Evolutionary conservation across 2,113 vertebrate genomes (phyloP).

Genomic region (Ochotona princeps): DNA sequence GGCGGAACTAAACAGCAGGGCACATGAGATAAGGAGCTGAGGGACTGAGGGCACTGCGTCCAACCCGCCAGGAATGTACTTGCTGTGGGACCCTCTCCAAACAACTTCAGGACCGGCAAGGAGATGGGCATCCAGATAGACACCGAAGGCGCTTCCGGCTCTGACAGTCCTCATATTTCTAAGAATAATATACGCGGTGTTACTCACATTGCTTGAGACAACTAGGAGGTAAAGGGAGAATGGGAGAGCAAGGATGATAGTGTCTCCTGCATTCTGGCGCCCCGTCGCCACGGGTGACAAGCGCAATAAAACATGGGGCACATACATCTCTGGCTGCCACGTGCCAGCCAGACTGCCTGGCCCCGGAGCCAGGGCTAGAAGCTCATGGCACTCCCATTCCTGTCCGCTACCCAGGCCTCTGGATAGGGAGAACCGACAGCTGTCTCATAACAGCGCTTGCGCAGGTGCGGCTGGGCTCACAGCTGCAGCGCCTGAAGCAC

Average conservation of each 20-base stretch:
- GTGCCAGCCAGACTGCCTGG: constrained; percentile 49
- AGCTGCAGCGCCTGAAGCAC: neutral
- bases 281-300: constrained; percentile 75
- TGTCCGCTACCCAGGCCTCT: neutral
- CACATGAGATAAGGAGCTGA: too few species aligned
- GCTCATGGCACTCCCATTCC: neutral
- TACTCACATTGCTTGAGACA: constrained; percentile 53
- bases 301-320: constrained; percentile 78
- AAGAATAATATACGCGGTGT: constrained; percentile 58
- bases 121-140: neutral
- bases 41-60: neutral
- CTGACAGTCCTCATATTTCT: constrained; percentile 37
- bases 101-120: neutral
- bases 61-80: neutral
- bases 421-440: constrained; percentile 26
- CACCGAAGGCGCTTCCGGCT: neutral
- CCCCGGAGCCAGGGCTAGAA: constrained; percentile 37
- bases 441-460: neutral
- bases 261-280: constrained; percentile 21
- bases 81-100: neutral
- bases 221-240: neutral
- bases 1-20: neutral
- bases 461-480: neutral
- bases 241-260: neutral
- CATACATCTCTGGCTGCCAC: constrained; percentile 67